phyloP scores from a whole-genome alignment of 2,888 invertebrate genomes.

The Aelia acuminata region DNA sequence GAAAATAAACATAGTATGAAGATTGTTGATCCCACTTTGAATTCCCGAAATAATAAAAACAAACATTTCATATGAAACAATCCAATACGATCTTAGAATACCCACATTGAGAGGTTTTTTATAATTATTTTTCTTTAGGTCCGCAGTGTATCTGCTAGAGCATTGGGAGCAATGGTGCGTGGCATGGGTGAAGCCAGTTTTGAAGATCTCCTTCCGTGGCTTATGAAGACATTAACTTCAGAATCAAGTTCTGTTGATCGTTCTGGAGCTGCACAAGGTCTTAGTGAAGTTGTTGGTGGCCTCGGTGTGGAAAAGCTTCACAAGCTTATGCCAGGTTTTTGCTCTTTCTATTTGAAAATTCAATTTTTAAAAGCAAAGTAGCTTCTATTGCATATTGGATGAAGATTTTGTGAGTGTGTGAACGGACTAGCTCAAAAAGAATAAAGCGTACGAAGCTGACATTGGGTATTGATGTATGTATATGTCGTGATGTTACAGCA shows the following conservation, averaged over 20 bases:
- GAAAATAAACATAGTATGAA: no score
- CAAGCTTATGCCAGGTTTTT: slow-evolving; percentile 91
- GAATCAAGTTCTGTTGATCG: slow-evolving; percentile 95
- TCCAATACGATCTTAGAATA: no score
- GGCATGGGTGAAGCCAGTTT: slow-evolving; percentile 98
- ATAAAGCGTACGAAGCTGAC: no score
- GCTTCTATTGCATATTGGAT: no score
- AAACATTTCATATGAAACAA: no score
- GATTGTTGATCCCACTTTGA: no score
- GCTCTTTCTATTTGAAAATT: background rate
- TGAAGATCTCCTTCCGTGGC: slow-evolving; percentile 96
- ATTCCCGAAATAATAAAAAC: no score
- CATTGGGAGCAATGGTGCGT: slow-evolving; percentile 96
- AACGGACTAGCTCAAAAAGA: no score
- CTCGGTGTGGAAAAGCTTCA: slow-evolving; percentile 95
- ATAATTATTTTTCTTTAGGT: slow-evolving; percentile 72
- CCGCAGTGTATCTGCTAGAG: slow-evolving; percentile 94
- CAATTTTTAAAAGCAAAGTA: background rate
- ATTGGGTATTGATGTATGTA: no score
- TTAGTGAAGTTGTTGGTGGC: slow-evolving; percentile 98
- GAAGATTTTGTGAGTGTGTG: no score
- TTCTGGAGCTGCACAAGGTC: slow-evolving; percentile 95
- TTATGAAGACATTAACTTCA: slow-evolving; percentile 97
- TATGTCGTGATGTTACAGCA: no score
- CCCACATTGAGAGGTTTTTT: background rate